These are phyloP conservation scores for Pangasius sanitwongsei DNA, from an alignment of 2,797 vertebrate genomes.

Conservation along the genomic window DNA sequence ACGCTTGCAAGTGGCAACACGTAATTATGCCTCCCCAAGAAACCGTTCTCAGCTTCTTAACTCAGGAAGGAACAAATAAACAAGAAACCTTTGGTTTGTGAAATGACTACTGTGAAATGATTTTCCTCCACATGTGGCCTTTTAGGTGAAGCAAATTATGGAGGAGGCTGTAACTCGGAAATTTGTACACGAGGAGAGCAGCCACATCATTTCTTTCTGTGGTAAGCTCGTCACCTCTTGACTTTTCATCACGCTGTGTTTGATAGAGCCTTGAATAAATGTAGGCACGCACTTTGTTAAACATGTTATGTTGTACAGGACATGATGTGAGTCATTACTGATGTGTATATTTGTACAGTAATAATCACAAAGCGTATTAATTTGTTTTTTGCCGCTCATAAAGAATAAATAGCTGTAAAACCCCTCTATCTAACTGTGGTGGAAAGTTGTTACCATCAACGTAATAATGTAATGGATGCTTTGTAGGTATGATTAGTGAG, in stretches of 20 bases:
- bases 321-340: neutral
- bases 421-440: neutral
- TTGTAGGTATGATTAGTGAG: slow-evolving; percentile 21
- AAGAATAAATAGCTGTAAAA: neutral
- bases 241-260: slow-evolving; percentile 1
- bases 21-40: slow-evolving; percentile 15
- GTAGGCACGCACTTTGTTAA: neutral
- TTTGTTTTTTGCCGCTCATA: neutral
- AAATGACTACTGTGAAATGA: slow-evolving; percentile 7
- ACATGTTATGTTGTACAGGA: neutral
- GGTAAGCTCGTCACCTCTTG: slow-evolving; percentile 76
- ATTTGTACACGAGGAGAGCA: slow-evolving; percentile 97
- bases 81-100: neutral
- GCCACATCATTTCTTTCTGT: slow-evolving; percentile 96
- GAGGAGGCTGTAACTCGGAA: slow-evolving; percentile 96
- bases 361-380: neutral
- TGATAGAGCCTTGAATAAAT: slow-evolving; percentile 9
- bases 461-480: neutral
- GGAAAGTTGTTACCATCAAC: neutral
- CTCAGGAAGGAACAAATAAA: neutral
- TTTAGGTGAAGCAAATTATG: slow-evolving; percentile 98
- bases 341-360: slow-evolving; percentile 2
- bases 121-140: slow-evolving; percentile 47
- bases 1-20: neutral
- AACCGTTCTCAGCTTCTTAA: neutral